Evolutionary conservation across 2,888 invertebrate genomes (phyloP), one percentile per base, ranked within the genome.

Genomic region (Lycia hirtaria): DNA sequence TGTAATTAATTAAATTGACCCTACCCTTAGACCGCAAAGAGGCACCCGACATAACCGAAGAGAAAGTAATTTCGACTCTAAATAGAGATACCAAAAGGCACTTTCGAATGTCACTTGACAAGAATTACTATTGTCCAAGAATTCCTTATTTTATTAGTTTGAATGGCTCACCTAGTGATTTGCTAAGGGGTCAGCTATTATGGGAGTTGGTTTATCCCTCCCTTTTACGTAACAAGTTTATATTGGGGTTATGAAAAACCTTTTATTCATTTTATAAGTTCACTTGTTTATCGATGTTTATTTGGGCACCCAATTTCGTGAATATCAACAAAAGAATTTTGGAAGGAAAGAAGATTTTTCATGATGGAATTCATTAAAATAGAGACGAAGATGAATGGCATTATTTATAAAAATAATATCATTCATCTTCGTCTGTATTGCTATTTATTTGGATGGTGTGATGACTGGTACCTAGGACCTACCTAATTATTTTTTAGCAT

Each of bases 1-100:
- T 76, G 80, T 85, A 83, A 86, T 86, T 86, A 86, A 86, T 86
- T 86, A 81, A 86, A 86, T 84, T 82, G 85, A 83, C 85, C 86
- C 80, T 73, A 79, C 79, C 80, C 82, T 72, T 67, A 69, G 75
- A 77, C 80, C 72, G 69, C 76, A 72, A 75, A 71, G 77, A 78
- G 68, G 68, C 68, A 70, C 68, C 75, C 71, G 63, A 72, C 73
- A 62, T 68, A 58, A 62, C 49, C 43, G 58, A 68, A 53, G 53
- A 56, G 70, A 67, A 65, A 62, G 67, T 61, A 82, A 80, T 76
- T 71, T 81, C 64, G 71, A 80, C 80, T 71, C 70, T 82, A 78
- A 73, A 63, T 58, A 64, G 17, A 28, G 22, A 69, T 50, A 35
- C 60, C 74, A 78, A 74, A 76, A 72, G 67, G 12, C 67, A 65